phyloP scores from a whole-genome alignment of 2,113 vertebrate genomes.

The Rhodinocichla rosea region DNA sequence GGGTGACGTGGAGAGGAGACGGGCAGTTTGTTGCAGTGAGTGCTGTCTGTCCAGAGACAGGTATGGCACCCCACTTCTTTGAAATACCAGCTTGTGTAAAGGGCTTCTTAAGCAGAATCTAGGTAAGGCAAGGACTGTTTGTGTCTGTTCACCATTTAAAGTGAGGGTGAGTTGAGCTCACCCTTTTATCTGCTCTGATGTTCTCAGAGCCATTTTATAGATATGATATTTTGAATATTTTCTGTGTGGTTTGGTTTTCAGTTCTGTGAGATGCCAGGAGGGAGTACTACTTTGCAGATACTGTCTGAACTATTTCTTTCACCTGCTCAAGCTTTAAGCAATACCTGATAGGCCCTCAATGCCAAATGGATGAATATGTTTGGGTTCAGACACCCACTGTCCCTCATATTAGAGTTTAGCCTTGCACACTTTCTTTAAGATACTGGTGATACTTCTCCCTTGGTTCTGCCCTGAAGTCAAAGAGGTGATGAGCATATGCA shows the following conservation, averaged over 20 bases:
- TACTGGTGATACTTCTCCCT: background rate
- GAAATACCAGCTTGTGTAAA: background rate
- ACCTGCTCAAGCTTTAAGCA: background rate
- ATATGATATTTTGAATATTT: background rate
- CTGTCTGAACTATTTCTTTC: background rate
- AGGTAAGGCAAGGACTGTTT: background rate
- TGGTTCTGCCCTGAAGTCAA: background rate
- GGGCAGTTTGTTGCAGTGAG: slow-evolving; percentile 93
- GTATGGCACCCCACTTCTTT: slow-evolving; percentile 60
- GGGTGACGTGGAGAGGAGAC: slow-evolving; percentile 91
- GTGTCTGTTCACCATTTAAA: background rate
- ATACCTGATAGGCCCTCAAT: background rate
- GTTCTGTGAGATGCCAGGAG: background rate
- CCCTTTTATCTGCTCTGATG: background rate
- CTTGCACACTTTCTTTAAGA: background rate
- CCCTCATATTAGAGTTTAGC: background rate
- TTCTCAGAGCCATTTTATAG: background rate
- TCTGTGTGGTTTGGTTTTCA: background rate
- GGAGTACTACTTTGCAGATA: background rate
- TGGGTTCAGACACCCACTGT: background rate
- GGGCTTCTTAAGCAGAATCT: background rate
- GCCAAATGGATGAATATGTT: background rate
- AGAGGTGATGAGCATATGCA: background rate
- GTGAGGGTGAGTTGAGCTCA: background rate
- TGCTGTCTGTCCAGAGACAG: slow-evolving; percentile 83